Percentiles rank a stretch among this genome's conserved stretches.
These are phyloP conservation scores for Ranitomeya imitator DNA, from an alignment of 2,113 vertebrate genomes.

Conservation along the genomic window DNA sequence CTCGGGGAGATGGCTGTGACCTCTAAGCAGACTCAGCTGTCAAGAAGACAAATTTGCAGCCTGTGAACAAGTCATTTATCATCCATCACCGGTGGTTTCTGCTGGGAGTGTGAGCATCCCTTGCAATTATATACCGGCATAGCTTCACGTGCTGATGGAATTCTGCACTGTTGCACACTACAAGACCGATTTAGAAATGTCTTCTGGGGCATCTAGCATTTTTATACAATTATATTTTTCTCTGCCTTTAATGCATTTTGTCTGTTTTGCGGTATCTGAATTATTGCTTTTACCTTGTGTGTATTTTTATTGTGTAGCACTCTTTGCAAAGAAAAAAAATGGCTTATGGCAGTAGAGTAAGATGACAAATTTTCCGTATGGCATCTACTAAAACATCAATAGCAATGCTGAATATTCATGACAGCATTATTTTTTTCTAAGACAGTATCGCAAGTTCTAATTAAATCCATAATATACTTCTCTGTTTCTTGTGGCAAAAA, in stretches of 20 bases:
- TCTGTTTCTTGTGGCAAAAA: not conserved
- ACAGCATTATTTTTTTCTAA: not conserved
- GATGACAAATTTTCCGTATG: not conserved
- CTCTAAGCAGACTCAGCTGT: conserved; percentile 66
- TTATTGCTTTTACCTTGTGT: not conserved
- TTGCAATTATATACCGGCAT: conserved; percentile 57
- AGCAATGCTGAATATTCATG: not conserved
- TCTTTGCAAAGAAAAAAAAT: not conserved
- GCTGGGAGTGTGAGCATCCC: conserved; percentile 56
- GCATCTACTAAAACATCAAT: not conserved
- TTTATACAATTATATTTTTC: conserved; percentile 4
- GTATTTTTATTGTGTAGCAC: not conserved
- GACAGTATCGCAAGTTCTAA: not conserved
- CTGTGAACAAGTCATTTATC: conserved; percentile 68
- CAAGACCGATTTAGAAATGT: conserved; percentile 42
- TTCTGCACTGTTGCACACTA: conserved; percentile 45
- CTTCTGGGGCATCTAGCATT: conserved; percentile 42
- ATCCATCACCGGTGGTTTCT: conserved; percentile 66
- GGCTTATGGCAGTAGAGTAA: not conserved
- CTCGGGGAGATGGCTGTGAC: conserved; percentile 61
- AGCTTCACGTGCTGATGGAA: conserved; percentile 15
- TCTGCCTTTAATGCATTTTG: not conserved
- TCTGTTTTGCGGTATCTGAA: not conserved
- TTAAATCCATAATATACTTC: not conserved
- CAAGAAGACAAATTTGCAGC: conserved; percentile 68